Percentiles rank a stretch among this genome's conserved stretches.
These are phyloP conservation scores for Anisognathus igniventris DNA, from an alignment of 2,797 vertebrate species.

Conservation along the genomic window DNA sequence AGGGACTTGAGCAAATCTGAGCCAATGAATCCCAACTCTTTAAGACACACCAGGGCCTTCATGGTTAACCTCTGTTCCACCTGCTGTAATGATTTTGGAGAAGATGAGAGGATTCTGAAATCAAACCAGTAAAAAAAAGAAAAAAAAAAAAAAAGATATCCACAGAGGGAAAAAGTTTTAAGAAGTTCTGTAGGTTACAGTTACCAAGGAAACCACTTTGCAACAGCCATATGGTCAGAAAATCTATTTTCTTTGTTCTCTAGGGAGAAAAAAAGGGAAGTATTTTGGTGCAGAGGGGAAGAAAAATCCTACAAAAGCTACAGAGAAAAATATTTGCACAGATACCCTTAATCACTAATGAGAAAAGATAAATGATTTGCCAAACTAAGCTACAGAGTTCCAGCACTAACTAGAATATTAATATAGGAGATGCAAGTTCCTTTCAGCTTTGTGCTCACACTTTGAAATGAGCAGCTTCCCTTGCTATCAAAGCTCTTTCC, in stretches of 20 bases:
- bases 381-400: background rate
- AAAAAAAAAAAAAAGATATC: background rate
- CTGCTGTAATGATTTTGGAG: background rate
- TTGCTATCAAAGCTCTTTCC: background rate
- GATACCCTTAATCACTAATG: constrained; percentile 17
- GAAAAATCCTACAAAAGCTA: background rate
- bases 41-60: background rate
- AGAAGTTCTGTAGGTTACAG: constrained; percentile 28
- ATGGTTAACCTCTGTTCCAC: background rate
- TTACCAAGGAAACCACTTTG: constrained; percentile 58
- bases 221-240: constrained; percentile 26
- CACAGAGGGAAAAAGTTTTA: constrained; percentile 10
- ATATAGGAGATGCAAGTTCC: accelerated
- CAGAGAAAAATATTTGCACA: background rate
- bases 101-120: constrained; percentile 34
- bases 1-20: background rate
- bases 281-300: background rate
- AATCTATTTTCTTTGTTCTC: constrained; percentile 18
- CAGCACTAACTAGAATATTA: background rate
- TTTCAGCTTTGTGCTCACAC: background rate
- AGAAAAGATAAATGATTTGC: constrained; percentile 8
- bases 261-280: background rate
- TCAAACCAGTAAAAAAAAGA: background rate
- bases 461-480: background rate
- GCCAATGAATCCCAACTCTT: background rate